Evolutionary conservation across 2,888 invertebrate genomes (phyloP), one percentile per base, ranked within the genome.

Genomic region (Blastobasis adustella): DNA sequence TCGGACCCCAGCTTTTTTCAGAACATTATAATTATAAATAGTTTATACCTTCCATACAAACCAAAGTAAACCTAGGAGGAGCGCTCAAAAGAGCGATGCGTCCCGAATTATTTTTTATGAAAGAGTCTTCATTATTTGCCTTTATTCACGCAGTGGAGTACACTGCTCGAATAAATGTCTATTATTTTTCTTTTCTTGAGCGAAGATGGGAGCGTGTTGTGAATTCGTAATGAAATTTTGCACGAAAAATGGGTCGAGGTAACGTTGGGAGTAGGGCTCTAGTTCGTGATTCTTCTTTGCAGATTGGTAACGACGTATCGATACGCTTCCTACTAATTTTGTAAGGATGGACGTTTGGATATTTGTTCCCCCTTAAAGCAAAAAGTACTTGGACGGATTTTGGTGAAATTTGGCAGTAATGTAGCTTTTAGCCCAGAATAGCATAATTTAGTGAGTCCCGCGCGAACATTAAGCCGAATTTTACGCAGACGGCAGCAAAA

Each of bases 201-300:
- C n/a, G 37, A 42, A 55, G 49, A 53, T 47, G 46, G 49, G 46
- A 38, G 49, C 53, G 50, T 45, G 52, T 37, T 44, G 45, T 53
- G 55, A 55, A 55, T 55, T 48, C 51, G 45, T 55, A 55, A 55
- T 53, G 52, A 45, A 45, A 49, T 51, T 37, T 49, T 50, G 54
- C 40, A 41, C 45, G 48, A 47, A 45, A 52, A 50, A 44, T 40
- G 45, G 49, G 10, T 37, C 5, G 37, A 6, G 5, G 49, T 10
- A 43, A 45, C 23, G 23, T 23, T 23, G 23, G 23, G 23, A 23
- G 23, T 23, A 23, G 23, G 23, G 23, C 23, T 23, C 23, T 23
- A 23, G 23, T 3, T 23, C 3, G 23, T 23, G 23, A 23, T 23
- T 23, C 23, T 23, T 23, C 23, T 23, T 23, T 23, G 23, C 23